Evolutionary conservation across 2,113 vertebrate species (phyloP).

Genomic region (Epinephelus fuscoguttatus): DNA sequence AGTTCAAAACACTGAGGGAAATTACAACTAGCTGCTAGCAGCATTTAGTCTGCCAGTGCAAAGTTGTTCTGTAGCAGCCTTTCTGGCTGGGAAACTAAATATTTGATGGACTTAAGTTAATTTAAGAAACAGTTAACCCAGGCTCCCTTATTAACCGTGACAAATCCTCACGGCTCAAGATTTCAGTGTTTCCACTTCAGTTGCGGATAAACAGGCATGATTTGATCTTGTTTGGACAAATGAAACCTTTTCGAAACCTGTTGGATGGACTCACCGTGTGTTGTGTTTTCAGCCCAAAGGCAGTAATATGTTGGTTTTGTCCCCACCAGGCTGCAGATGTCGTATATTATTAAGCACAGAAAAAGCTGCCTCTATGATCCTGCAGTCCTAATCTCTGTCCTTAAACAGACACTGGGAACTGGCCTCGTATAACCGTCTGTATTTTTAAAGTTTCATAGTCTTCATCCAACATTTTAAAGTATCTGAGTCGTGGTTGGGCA

Average conservation of each 20-base stretch:
- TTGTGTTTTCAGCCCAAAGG: not conserved
- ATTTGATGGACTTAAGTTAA: slow-evolving; percentile 54
- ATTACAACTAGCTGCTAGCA: slow-evolving; percentile 23
- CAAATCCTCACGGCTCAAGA: not conserved
- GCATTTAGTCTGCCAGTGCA: slow-evolving; percentile 17
- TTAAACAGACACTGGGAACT: not conserved
- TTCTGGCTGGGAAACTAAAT: slow-evolving; percentile 50
- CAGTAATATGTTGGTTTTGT: not conserved
- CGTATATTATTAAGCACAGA: not conserved
- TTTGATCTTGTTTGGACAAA: not conserved
- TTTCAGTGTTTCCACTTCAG: not conserved
- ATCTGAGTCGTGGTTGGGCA: not conserved
- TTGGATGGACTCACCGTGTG: not conserved
- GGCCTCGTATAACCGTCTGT: not conserved
- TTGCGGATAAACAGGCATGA: not conserved
- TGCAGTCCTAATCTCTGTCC: not conserved
- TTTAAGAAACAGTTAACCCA: slow-evolving; percentile 37
- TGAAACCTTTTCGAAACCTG: not conserved
- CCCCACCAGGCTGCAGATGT: not conserved
- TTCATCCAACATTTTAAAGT: slow-evolving; percentile 2
- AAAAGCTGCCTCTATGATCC: not conserved
- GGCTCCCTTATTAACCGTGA: not conserved
- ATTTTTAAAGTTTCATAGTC: slow-evolving; percentile 4
- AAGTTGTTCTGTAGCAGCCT: slow-evolving; percentile 19
- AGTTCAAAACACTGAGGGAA: slow-evolving; percentile 46